These are phyloP conservation scores for Chauna torquata DNA, from an alignment of 2,113 vertebrate species.

Conservation along the genomic window DNA sequence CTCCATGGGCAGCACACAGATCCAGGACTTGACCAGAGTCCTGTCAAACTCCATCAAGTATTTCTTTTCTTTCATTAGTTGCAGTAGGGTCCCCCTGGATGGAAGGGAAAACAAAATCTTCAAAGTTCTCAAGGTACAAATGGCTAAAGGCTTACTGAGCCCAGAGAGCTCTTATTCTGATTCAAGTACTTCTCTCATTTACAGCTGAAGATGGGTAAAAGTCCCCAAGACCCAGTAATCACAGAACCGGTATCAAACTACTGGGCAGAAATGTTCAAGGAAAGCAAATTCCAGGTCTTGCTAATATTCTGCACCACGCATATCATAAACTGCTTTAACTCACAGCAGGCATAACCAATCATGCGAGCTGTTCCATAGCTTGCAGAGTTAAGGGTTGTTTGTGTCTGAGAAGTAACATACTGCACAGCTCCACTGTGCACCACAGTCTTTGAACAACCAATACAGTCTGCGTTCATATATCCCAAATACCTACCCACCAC, in stretches of 20 bases:
- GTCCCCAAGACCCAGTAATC: background rate
- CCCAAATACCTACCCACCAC: background rate
- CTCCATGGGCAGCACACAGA: slow-evolving; percentile 75
- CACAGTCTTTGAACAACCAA: background rate
- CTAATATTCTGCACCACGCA: background rate
- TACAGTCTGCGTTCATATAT: fast-evolving
- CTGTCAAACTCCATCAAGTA: slow-evolving; percentile 76
- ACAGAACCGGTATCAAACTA: background rate
- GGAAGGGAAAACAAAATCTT: background rate
- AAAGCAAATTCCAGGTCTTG: background rate
- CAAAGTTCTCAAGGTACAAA: background rate
- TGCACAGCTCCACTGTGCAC: background rate
- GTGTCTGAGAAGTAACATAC: background rate
- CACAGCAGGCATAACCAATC: background rate
- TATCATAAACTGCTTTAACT: background rate
- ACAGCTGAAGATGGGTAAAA: background rate
- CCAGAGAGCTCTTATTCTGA: background rate
- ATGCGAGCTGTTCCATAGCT: background rate
- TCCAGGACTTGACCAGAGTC: slow-evolving; percentile 79
- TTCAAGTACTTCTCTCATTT: background rate
- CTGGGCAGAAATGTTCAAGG: background rate
- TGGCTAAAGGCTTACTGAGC: background rate
- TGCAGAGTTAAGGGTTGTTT: background rate
- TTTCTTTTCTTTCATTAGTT: slow-evolving; percentile 58
- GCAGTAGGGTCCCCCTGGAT: slow-evolving; percentile 57